These are phyloP conservation scores for Drosophila rhopaloa DNA, from an alignment of 1,140 invertebrate species.

Conservation along the genomic window DNA sequence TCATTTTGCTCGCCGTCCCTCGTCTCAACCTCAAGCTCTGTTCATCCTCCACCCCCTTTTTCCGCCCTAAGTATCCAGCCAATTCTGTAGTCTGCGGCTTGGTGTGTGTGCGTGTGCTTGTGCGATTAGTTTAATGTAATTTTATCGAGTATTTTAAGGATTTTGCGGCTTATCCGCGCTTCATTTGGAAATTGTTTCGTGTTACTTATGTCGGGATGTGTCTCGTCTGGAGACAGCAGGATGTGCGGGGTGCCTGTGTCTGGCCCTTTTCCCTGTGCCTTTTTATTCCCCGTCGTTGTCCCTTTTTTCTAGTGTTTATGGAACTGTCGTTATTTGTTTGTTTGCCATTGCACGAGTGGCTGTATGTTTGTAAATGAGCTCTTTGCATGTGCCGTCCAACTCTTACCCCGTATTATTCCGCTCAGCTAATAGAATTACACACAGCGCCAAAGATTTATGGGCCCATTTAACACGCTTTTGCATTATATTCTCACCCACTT, in stretches of 20 bases:
- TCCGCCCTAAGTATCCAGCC: constrained; percentile 28
- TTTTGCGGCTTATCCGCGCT: constrained; percentile 83
- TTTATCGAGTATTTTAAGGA: constrained; percentile 84
- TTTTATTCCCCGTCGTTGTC: constrained; percentile 24
- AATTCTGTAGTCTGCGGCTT: constrained; percentile 38
- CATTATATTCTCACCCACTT: constrained; percentile 67
- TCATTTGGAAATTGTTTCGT: constrained; percentile 83
- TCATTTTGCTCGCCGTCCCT: constrained; percentile 72
- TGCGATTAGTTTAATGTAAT: constrained; percentile 84
- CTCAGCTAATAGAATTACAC: constrained; percentile 71
- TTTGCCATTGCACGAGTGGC: constrained; percentile 47
- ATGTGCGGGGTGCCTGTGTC: constrained; percentile 29
- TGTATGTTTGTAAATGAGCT: constrained; percentile 64
- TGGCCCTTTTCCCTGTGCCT: constrained; percentile 19
- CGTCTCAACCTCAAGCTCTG: constrained; percentile 4
- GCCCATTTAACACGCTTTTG: constrained; percentile 65
- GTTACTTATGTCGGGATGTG: constrained; percentile 71
- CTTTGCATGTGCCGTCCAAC: constrained; percentile 63
- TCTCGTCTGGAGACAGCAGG: constrained; percentile 28
- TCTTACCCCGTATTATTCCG: not conserved
- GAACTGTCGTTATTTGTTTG: constrained; percentile 74
- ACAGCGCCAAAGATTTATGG: constrained; percentile 72
- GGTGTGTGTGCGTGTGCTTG: constrained; percentile 59
- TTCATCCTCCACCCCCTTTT: constrained; percentile 15
- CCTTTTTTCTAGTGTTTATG: constrained; percentile 72